Base-by-base conservation (phyloP, 2,888 invertebrate species). In the Willowsia nigromaculata region DNA sequence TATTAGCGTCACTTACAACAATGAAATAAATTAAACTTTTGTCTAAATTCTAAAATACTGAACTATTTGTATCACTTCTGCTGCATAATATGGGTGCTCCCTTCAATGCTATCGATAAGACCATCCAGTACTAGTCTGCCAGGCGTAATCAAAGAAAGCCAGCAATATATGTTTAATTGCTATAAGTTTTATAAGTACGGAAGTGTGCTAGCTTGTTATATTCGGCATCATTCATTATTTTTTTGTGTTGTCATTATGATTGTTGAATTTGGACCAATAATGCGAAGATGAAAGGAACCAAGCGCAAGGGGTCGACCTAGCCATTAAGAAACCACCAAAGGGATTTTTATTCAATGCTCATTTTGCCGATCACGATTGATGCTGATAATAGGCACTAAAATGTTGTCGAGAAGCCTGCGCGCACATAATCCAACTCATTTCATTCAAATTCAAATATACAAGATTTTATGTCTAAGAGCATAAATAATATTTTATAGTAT, bases 301-400 rank as follows among this genome's bases (percentile, higher is more conserved):
- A 81, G 81, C n/a, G n/a, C 53, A 81, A 86, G 40, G 87, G 90
- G 91, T 89, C 89, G 83, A 90, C 83, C 89, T 89, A 90, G 85
- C 92, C 92, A 92, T 92, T 92, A 92, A 91, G 90, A 92, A 92
- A 92, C 92, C 92, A 89, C 92, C 91, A 91, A 91, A 91, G 90
- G 90, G 91, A 91, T 88, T 91, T 92, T 33, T n/a, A 83, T 53
- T 56, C 9, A 7, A 56, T 27, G 13, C 9, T 25, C 53, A 30
- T 11, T 18, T 18, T 50, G 37, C 18, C n/a, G 43, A 65, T 33
- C 30, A 82, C 50, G 65, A 84, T 33, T 53, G 56, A 53, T 71
- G 37, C 53, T 53, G 13, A 53, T 53, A 53, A 53, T 18, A 53
- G 7, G 53, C 53, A 53, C 11, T 7, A 53, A 53, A 53, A n/a